These are phyloP conservation scores for Sardinella longiceps DNA, from an alignment of 2,797 vertebrate genomes.

Conservation along the genomic window DNA sequence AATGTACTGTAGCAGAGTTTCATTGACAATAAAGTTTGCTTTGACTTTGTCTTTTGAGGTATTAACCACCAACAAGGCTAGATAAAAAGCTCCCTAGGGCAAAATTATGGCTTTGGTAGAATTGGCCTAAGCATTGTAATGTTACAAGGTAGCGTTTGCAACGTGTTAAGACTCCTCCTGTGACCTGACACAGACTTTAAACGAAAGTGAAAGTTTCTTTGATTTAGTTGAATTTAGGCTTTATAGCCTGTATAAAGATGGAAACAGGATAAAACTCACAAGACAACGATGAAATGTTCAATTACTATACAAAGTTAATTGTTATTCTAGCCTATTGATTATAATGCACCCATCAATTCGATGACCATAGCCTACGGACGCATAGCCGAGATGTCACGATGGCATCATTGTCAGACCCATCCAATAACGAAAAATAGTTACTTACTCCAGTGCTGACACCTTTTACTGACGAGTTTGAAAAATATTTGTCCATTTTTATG, in stretches of 20 bases:
- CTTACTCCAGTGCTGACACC: constrained; percentile 80
- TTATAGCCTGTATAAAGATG: too few species aligned
- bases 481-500: constrained; percentile 62
- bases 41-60: too few species aligned
- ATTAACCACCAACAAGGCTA: too few species aligned
- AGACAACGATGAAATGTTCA: background rate
- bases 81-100: too few species aligned
- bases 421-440: constrained; percentile 35
- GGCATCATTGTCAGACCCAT: background rate
- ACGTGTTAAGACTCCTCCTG: too few species aligned
- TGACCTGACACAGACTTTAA: too few species aligned
- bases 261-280: background rate
- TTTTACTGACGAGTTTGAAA: constrained; percentile 56
- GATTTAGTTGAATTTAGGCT: background rate
- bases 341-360: background rate
- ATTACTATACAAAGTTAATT: background rate
- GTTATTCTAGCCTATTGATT: background rate
- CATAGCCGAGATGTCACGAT: background rate
- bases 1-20: too few species aligned
- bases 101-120: too few species aligned
- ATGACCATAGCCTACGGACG: too few species aligned
- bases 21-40: too few species aligned
- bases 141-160: too few species aligned
- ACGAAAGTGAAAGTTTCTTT: constrained; percentile 38
- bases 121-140: too few species aligned